phyloP scores from a whole-genome alignment of 2,797 vertebrate species.

The Nothura maculosa region DNA sequence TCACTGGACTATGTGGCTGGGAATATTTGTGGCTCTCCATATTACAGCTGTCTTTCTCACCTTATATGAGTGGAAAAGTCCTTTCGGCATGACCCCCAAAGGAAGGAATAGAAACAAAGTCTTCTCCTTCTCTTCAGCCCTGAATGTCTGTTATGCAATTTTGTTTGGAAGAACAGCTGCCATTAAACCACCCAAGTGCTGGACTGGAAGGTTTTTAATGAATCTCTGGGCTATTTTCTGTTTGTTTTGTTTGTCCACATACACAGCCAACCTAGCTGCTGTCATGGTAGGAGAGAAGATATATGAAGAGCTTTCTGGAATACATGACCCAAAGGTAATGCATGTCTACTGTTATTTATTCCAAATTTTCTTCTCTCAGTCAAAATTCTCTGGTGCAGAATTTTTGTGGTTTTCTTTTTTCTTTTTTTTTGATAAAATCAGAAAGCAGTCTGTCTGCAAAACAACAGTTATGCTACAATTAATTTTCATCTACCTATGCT shows the following conservation, averaged over 20 bases:
- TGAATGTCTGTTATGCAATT: conserved; percentile 97
- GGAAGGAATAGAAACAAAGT: conserved; percentile 94
- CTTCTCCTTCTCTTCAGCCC: conserved; percentile 97
- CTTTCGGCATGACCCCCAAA: conserved; percentile 96
- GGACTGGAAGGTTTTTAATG: conserved; percentile 98
- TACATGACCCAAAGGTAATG: conserved; percentile 97
- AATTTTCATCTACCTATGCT: background rate
- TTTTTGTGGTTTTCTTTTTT: background rate
- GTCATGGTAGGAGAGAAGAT: conserved; percentile 99
- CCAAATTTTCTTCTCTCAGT: background rate
- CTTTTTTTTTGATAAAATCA: background rate
- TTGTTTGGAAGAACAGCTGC: conserved; percentile 95
- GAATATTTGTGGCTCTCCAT: conserved; percentile 97
- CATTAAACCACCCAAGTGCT: conserved; percentile 98
- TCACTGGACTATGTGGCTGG: conserved; percentile 99
- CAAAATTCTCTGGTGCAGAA: background rate
- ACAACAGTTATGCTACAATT: background rate
- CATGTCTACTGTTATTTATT: background rate
- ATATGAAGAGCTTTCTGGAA: conserved; percentile 97
- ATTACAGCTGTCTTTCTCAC: conserved; percentile 97
- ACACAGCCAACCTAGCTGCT: conserved; percentile 97
- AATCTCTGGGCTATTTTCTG: conserved; percentile 99
- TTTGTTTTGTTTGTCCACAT: conserved; percentile 97
- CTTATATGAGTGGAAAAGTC: conserved; percentile 97
- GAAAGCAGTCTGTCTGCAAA: background rate